Evolutionary conservation across 2,113 vertebrate species (phyloP).

Genomic region (Puntigrus tetrazona): DNA sequence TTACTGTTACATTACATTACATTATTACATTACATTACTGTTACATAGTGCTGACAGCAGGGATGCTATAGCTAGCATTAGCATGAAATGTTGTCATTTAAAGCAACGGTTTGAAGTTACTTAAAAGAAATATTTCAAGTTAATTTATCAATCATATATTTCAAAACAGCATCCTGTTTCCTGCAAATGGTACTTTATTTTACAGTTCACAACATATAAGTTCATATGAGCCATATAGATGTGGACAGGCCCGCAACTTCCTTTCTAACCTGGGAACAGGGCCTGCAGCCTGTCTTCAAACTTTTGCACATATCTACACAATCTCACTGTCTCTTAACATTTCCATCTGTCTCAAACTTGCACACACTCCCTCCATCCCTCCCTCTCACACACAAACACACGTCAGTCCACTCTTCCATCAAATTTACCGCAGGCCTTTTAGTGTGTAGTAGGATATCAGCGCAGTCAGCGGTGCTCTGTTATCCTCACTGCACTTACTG

Average conservation of each 20-base stretch:
- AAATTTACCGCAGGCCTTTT: slow-evolving; percentile 44
- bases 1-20: too few species aligned
- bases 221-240: neutral
- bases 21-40: too few species aligned
- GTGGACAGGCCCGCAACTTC: neutral
- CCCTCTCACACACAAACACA: neutral
- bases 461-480: slow-evolving; percentile 39
- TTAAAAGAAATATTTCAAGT: neutral
- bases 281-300: neutral
- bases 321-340: neutral
- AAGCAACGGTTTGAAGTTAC: neutral
- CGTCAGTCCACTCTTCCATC: slow-evolving; percentile 34
- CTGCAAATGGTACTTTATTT: neutral
- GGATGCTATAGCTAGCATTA: neutral
- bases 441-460: slow-evolving; percentile 41
- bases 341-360: slow-evolving; percentile 22
- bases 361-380: neutral
- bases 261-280: neutral
- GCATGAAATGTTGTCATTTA: neutral
- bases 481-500: slow-evolving; percentile 38
- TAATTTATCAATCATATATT: neutral
- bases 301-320: neutral
- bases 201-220: neutral
- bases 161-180: neutral
- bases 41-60: neutral